Evolutionary conservation across 92 coral and sea anemone genomes (phyloP).

Genomic region (Muricea muricata): DNA sequence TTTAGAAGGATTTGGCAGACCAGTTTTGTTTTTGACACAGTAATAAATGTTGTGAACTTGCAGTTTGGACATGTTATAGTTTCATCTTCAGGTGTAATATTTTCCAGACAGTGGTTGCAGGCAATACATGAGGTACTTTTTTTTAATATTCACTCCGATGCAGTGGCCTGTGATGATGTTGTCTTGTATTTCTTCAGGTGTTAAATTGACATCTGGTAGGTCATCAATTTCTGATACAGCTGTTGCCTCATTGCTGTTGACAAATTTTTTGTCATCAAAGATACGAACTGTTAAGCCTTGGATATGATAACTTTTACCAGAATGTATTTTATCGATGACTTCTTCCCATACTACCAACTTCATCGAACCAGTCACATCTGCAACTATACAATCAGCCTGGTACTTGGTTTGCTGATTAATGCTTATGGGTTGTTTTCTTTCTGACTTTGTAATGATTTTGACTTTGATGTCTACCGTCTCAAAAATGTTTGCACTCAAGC

Average conservation of each 20-base stretch:
- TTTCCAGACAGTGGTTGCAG: conserved; percentile 38
- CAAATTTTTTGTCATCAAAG: conserved; percentile 39
- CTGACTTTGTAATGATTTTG: conserved; percentile 50
- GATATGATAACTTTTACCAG: conserved; percentile 53
- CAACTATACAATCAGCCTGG: conserved; percentile 54
- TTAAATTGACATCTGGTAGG: conserved; percentile 35
- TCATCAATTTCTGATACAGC: conserved; percentile 27
- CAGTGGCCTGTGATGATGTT: conserved; percentile 33
- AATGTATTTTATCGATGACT: conserved; percentile 33
- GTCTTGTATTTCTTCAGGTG: conserved; percentile 34
- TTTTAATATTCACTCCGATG: conserved; percentile 31
- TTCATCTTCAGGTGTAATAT: conserved; percentile 26
- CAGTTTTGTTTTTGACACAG: conserved; percentile 20
- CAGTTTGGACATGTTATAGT: conserved; percentile 36
- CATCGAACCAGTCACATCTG: conserved; percentile 52
- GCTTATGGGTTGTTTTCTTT: conserved; percentile 44
- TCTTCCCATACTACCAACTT: conserved; percentile 54
- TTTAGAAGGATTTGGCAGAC: conserved; percentile 30
- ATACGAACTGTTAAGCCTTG: conserved; percentile 30
- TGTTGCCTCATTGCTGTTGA: conserved; percentile 36
- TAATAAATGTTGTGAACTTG: conserved; percentile 31
- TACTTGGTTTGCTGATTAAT: conserved; percentile 42
- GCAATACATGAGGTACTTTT: conserved; percentile 42
- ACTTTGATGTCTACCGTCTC: conserved; percentile 41
- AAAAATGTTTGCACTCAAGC: conserved; percentile 49